These are phyloP conservation scores for Coelopa pilipes DNA, from an alignment of 2,888 invertebrate genomes.

Conservation along the genomic window DNA sequence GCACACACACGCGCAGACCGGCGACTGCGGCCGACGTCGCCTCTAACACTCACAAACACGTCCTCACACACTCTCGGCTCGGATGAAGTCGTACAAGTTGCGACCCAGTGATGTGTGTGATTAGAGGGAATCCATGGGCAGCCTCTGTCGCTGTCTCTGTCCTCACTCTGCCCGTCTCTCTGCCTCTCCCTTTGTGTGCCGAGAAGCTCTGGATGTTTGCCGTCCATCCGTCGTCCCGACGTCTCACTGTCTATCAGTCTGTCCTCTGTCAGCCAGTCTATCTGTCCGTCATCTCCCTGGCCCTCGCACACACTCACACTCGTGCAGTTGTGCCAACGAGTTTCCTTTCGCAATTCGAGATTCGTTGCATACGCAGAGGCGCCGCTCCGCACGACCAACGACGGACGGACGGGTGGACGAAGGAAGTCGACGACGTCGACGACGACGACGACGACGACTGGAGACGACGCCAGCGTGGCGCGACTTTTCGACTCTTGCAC, in stretches of 20 bases:
- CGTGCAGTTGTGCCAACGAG: neutral
- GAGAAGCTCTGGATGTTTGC: neutral
- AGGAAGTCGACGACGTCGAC: neutral
- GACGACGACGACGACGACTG: no score
- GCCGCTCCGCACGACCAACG: neutral
- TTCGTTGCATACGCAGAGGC: constrained; percentile 2
- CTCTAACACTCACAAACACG: neutral
- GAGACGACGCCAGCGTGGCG: constrained; percentile 27
- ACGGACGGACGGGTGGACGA: neutral
- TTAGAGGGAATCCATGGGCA: neutral
- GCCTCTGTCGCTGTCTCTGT: neutral
- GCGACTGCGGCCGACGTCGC: neutral
- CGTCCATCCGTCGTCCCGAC: neutral
- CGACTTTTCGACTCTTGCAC: constrained; percentile 22
- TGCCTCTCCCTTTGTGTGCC: neutral
- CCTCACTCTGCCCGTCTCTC: neutral
- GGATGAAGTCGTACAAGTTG: constrained; percentile 24
- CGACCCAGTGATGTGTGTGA: constrained; percentile 21
- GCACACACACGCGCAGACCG: neutral
- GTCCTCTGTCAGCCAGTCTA: neutral
- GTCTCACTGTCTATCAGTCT: neutral
- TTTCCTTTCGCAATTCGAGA: constrained; percentile 16
- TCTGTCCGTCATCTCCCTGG: neutral
- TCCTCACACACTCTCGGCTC: neutral
- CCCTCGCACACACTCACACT: neutral